Evolutionary conservation across 2,797 vertebrate species (phyloP).

Genomic region (Galaxias olidus): DNA sequence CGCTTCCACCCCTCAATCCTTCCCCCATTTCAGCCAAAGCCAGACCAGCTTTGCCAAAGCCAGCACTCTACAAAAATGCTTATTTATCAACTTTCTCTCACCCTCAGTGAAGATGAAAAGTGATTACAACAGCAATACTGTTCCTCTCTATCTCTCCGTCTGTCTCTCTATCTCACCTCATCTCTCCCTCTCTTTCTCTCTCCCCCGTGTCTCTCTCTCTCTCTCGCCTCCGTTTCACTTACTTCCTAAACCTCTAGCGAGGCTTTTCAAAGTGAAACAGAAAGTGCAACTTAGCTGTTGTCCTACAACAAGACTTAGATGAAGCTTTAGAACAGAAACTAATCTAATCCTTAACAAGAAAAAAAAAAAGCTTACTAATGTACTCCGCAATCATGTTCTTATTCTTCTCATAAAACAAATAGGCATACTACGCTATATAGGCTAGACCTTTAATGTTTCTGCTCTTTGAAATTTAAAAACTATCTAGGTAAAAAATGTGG

Average conservation of each 20-base stretch:
- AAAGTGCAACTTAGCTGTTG: too few relatives aligned
- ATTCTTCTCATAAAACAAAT: too few relatives aligned
- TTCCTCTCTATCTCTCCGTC: conserved; percentile 52
- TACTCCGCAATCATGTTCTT: too few relatives aligned
- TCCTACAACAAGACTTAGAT: too few relatives aligned
- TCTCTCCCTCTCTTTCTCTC: conserved; percentile 21
- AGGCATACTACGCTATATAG: too few relatives aligned
- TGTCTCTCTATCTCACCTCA: conserved; percentile 27
- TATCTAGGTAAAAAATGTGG: too few relatives aligned
- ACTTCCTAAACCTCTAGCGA: background rate
- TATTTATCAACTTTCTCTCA: conserved; percentile 73
- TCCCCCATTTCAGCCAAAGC: conserved; percentile 30
- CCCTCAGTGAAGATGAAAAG: conserved; percentile 50
- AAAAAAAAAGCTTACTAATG: too few relatives aligned
- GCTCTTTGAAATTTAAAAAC: too few relatives aligned
- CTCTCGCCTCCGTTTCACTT: background rate
- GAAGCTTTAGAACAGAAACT: too few relatives aligned
- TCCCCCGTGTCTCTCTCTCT: conserved; percentile 4
- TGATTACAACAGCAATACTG: conserved; percentile 72
- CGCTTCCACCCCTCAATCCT: conserved; percentile 12
- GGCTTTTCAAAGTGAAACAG: background rate
- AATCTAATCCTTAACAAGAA: too few relatives aligned
- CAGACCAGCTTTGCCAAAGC: conserved; percentile 17
- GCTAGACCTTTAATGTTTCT: too few relatives aligned
- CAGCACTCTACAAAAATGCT: conserved; percentile 68